phyloP scores from a whole-genome alignment of 2,888 invertebrate genomes.

The Leucania comma region DNA sequence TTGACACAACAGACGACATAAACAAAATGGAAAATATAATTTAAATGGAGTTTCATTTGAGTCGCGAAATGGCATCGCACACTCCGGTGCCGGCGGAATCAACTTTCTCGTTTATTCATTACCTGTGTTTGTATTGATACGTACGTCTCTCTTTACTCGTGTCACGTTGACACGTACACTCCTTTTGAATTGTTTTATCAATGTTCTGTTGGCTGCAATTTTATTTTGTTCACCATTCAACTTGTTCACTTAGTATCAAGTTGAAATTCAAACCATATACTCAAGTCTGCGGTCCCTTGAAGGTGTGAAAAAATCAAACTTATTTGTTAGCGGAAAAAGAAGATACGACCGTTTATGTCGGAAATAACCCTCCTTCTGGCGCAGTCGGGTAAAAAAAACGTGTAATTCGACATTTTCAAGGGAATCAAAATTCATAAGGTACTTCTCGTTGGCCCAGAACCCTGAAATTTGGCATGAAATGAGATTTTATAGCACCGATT shows the following conservation, averaged over 20 bases:
- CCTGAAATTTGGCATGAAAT: too few species aligned
- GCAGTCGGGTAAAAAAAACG: too few species aligned
- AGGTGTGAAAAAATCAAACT: too few species aligned
- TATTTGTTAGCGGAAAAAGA: too few species aligned
- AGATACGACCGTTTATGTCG: too few species aligned
- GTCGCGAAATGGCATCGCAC: conserved; percentile 40
- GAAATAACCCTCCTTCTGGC: too few species aligned
- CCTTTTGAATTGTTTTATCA: not conserved
- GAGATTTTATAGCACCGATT: too few species aligned
- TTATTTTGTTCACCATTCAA: not conserved
- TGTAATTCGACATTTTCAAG: too few species aligned
- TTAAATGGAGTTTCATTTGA: conserved; percentile 56
- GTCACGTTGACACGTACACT: not conserved
- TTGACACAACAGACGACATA: conserved; percentile 53
- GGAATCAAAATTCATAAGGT: too few species aligned
- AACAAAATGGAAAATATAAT: conserved; percentile 57
- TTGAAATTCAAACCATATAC: too few species aligned
- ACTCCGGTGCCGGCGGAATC: not conserved
- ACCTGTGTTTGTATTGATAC: conserved; percentile 26
- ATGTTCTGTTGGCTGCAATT: not conserved
- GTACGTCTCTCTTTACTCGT: not conserved
- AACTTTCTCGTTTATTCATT: conserved; percentile 32
- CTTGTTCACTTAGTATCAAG: not conserved
- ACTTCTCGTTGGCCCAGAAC: too few species aligned
- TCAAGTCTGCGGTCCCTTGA: too few species aligned